Evolutionary conservation across 2,797 vertebrate species (phyloP).

Genomic region (Vireo griseus): DNA sequence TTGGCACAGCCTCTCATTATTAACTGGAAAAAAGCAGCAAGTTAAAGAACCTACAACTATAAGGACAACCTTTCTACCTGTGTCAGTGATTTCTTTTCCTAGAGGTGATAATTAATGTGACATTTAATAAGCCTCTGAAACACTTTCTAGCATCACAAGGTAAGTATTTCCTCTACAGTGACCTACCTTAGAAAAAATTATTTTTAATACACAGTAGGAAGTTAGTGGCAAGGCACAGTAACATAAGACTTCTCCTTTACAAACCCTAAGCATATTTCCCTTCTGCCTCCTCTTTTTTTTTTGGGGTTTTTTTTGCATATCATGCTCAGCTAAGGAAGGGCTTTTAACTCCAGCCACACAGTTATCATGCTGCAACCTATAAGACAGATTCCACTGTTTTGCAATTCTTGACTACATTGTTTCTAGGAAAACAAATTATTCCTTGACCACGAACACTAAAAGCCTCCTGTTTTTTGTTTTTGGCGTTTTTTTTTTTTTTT

Average conservation of each 20-base stretch:
- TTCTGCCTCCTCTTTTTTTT: not conserved
- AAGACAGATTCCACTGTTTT: not conserved
- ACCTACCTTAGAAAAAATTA: not conserved
- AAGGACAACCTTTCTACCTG: not conserved
- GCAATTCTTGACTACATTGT: not conserved
- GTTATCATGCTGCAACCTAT: not conserved
- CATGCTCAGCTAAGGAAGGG: not conserved
- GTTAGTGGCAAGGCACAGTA: not conserved
- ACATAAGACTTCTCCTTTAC: not conserved
- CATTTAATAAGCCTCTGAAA: not conserved
- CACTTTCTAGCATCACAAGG: not conserved
- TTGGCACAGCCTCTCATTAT: not conserved
- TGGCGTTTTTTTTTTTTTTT: not conserved
- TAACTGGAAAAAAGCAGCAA: not conserved
- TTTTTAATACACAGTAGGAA: not conserved
- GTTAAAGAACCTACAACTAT: not conserved
- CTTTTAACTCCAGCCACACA: not conserved
- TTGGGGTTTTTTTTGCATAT: not conserved
- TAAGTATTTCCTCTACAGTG: not conserved
- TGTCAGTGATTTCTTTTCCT: not conserved
- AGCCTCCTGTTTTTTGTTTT: not conserved
- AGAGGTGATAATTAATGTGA: not conserved
- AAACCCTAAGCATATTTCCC: not conserved
- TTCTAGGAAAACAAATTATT: not conserved
- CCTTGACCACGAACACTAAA: not conserved